Evolutionary conservation across 2,113 vertebrate species (phyloP).

Genomic region (Psophia crepitans): DNA sequence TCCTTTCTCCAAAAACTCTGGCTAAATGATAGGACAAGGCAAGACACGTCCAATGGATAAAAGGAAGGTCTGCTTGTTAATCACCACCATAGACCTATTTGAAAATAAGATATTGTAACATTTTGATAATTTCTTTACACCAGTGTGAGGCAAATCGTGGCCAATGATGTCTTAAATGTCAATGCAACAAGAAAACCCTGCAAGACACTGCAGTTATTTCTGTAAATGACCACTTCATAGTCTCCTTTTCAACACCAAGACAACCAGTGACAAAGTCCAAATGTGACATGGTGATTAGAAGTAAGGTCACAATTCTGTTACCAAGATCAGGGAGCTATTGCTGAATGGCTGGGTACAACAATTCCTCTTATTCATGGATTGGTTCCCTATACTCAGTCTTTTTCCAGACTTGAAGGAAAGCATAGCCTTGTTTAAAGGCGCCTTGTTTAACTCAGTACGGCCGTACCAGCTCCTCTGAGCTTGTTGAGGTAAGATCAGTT

Average conservation of each 20-base stretch:
- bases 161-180: neutral
- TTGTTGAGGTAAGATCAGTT: neutral
- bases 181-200: neutral
- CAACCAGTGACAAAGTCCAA: neutral
- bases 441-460: constrained; percentile 7
- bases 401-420: neutral
- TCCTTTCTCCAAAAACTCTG: neutral
- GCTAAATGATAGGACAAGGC: neutral
- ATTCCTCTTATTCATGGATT: neutral
- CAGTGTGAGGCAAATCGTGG: neutral
- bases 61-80: neutral
- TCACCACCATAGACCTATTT: neutral
- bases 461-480: neutral
- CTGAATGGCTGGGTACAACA: neutral
- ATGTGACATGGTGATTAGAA: neutral
- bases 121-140: neutral
- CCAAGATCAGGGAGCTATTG: neutral
- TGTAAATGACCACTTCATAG: neutral
- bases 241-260: neutral
- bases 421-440: neutral
- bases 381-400: neutral
- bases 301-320: neutral
- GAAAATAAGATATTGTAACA: neutral
- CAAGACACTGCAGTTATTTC: neutral
- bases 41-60: neutral